Conservation (phyloP, 1,140 invertebrate genomes). For the Heterodera carotae region DNA sequence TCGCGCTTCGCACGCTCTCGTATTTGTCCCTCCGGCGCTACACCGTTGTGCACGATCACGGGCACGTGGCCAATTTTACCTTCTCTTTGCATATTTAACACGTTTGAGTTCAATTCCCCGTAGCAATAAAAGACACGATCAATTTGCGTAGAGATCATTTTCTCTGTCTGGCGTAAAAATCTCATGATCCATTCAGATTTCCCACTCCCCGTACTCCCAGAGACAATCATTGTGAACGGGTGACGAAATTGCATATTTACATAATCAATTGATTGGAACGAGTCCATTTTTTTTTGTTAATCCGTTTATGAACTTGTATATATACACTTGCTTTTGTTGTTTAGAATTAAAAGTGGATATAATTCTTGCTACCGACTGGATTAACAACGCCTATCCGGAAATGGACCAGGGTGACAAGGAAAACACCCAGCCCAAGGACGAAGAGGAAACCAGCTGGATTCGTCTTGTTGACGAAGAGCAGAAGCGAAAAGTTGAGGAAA, state of each 20-base stretch:
- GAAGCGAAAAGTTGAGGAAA: neutral
- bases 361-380: conserved; percentile 13
- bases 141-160: conserved; percentile 3
- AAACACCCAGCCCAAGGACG: neutral
- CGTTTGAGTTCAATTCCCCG: conserved; percentile 32
- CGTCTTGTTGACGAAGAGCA: neutral
- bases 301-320: neutral
- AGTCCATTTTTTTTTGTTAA: neutral
- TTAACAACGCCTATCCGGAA: neutral
- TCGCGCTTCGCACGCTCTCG: neutral
- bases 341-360: neutral
- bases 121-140: conserved; percentile 32
- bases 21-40: conserved; percentile 30
- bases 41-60: conserved; percentile 23
- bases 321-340: neutral
- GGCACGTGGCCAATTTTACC: conserved; percentile 10
- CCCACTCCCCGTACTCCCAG: conserved; percentile 34
- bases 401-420: neutral
- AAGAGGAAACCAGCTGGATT: neutral
- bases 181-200: conserved; percentile 34
- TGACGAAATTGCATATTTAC: conserved; percentile 29
- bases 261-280: neutral
- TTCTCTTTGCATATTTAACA: conserved; percentile 18
- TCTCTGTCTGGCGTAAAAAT: conserved; percentile 26
- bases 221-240: conserved; percentile 41